Base-by-base conservation (phyloP, 2,888 invertebrate genomes). In the Dione vanillae region DNA sequence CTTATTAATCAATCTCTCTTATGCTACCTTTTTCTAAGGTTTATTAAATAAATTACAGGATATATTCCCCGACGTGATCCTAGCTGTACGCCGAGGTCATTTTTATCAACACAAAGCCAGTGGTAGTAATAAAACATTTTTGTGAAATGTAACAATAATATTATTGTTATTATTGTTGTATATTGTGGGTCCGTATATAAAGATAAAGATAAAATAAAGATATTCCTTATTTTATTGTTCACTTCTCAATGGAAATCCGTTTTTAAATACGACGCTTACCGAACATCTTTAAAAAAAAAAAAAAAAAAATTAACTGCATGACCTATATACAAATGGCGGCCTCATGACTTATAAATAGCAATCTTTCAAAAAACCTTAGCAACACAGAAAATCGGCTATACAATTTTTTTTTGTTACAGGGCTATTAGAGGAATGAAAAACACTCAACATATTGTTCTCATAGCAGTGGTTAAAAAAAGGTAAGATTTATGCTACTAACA, bases 401-500 rank as follows among this genome's bases (percentile, higher is more conserved):
- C 5, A 27, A 3, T 27, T 71, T 59, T 77, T 83, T 76, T 62
- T 92, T 90, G 85, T 94, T 94, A 70, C 94, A 97, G 97, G 84
- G 95, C 96, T 69, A 95, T 97, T 92, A 94, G 96, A 83, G 95
- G 96, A 85, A 95, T 96, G 79, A 96, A 95, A 86, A 96, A 96
- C 88, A 96, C 96, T 85, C 95, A 96, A 83, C 95, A 96, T 87
- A 95, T 96, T 80, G 95, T 96, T 82, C 95, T 98, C 83, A 95
- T 97, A 81, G 97, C 97, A 74, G 95, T 98, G 80, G 96, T 97
- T 69, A 97, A 97, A 90, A 97, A 96, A 94, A 96, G 96, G 98
- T 98, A 94, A 95, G 87, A 35, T 37, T 14, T 66, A 27, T 45
- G 16, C 40, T 58, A 35, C 10, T 37, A 49, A 43, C 8, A 37